Evolutionary conservation across 23 tunicate genomes (phyloP), one percentile per base, ranked within the genome.

Genomic region (Diplosoma virens): DNA sequence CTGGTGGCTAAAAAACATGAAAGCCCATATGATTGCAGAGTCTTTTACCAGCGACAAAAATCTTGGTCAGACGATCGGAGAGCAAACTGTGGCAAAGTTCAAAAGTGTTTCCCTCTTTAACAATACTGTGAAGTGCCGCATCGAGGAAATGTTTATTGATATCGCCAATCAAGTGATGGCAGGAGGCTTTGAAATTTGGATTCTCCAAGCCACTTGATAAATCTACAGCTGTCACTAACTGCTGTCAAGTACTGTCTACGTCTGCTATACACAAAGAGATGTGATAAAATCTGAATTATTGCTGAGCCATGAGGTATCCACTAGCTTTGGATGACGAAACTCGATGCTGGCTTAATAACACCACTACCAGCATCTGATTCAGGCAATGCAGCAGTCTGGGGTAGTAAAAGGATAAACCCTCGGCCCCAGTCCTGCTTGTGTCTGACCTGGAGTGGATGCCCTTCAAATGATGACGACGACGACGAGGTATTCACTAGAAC

Each of bases 41-140:
- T 66, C 72, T 66, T 27, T 66, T 66, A 6, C 48, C 72, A 25
- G 72, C 72, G 28, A 48, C 72, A 5, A 66, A 66, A 48, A 66
- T 24, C 9, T 66, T 66, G 28, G 72, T 66, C 48, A 23, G 72
- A 30, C 28, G 72, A 66, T 23, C 28, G 72, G 72, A 66, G 7
- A 66, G 28, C 17, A 66, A 48, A 9, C 48, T 21, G 47, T 6
- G 72, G 47, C 72, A n/a, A 66, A 66, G 72, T 66, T 41, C 11
- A 41, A n/a, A n/a, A n/a, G n/a, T n/a, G n/a, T n/a, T n/a, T n/a
- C n/a, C n/a, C n/a, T n/a, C n/a, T n/a, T n/a, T 41, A 41, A 41
- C 14, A 14, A 41, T 14, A 41, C 50, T 9, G 14, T 41, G 50
- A 41, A 41, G 50, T 14, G 50, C 50, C 50, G 50, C 14, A 41